Base-by-base conservation (phyloP, 2,113 vertebrate species). In the Astur gentilis region DNA sequence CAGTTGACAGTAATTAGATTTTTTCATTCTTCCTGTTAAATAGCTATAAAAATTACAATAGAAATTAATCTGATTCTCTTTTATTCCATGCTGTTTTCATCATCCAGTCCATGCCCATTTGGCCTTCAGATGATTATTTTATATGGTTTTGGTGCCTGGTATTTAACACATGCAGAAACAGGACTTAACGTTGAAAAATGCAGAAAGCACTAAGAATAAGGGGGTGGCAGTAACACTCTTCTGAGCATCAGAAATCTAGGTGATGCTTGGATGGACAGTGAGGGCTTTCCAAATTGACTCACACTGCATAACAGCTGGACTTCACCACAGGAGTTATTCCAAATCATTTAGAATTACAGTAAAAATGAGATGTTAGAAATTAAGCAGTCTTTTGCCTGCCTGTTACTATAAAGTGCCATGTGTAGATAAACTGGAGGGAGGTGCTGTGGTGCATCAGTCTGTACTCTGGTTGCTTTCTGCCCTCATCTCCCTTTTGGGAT, bases 1-100 rank as follows among this genome's bases (percentile, higher is more conserved):
- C 31, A 80, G 94, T 97, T 98, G 97, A 98, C 90, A 95, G 96
- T 97, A 98, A 98, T 98, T 97, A 98, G 90, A 92, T 97, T 98
- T 95, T 96, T 97, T 94, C 79, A 88, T 96, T 97, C 93, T 96
- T 97, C 75, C 91, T 83, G 57, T 96, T 97, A 97, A 97, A 94
- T 89, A 96, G 90, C 77, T 94, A 84, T 76, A 80, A 70, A 92
- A 96, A 97, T 90, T 84, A 94, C 58, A 96, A 45, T 82, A 95
- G 75, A 91, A 96, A 95, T 42, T 62, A 23, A 87, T 89, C 87
- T 78, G n/a, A 90, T 87, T 90, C 82, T 82, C 61, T 96, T 79
- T 89, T 83, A 67, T 78, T 94, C 73, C 31, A 4, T 60, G 29
- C 55, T 95, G 62, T 84, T 93, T 92, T 94, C 78, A 54, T 97